These are phyloP conservation scores for Spodoptera litura DNA, from an alignment of 1,140 invertebrate genomes.

Conservation along the genomic window DNA sequence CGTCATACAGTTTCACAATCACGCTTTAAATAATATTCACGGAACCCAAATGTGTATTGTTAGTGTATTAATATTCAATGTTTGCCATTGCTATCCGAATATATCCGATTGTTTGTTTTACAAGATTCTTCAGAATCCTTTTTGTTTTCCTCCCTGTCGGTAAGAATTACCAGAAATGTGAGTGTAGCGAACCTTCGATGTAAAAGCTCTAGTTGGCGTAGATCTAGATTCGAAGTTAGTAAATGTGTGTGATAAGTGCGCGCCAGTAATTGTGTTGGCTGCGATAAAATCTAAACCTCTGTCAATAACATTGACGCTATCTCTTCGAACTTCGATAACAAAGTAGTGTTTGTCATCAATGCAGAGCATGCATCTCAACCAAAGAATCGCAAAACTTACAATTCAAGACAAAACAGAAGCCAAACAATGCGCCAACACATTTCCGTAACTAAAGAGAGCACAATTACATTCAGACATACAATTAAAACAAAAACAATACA, in stretches of 20 bases:
- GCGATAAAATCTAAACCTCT: constrained; percentile 13
- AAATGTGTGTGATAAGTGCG: constrained; percentile 4
- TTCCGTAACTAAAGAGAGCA: neutral
- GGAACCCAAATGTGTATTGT: constrained; percentile 22
- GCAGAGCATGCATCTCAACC: neutral
- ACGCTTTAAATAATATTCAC: constrained; percentile 37
- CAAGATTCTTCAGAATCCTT: constrained; percentile 6
- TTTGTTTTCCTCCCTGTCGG: neutral
- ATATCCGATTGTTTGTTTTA: constrained; percentile 24
- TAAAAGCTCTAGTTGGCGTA: constrained; percentile 6
- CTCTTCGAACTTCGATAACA: constrained; percentile 6
- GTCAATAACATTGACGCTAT: constrained; percentile 29
- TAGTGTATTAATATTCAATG: constrained; percentile 25
- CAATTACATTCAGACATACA: no score
- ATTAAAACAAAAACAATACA: no score
- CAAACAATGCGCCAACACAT: neutral
- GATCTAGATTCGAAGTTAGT: neutral
- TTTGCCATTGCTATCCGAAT: constrained; percentile 12
- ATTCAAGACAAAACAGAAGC: no score
- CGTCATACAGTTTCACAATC: constrained; percentile 38
- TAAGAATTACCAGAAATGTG: constrained; percentile 16
- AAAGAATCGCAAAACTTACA: no score
- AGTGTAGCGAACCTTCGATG: constrained; percentile 2
- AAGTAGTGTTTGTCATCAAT: neutral
- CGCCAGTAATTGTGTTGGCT: constrained; percentile 15